Base-by-base conservation (phyloP, 1,140 invertebrate genomes). In the Aphelenchoides avenae region DNA sequence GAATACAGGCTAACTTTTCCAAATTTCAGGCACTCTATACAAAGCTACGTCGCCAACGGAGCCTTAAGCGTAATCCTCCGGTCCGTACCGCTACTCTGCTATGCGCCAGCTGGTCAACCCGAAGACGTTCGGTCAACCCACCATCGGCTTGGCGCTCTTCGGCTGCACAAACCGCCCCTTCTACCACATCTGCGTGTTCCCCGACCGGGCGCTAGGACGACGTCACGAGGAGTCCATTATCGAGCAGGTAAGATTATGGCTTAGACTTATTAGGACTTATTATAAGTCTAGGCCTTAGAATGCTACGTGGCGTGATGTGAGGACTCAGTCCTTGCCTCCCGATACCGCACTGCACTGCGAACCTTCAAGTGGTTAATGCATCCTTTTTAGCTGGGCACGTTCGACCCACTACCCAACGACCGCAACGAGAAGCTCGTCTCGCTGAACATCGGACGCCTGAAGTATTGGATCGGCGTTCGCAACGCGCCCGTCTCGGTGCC, bases 151-250 rank as follows among this genome's bases (percentile, higher is more conserved):
- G 34, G 84, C 85, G 15, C 80, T 84, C 43, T 84, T 87, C 73
- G 92, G 92, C 18, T 96, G 92, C 76, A 83, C 87, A 0, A 96
- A 96, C 77, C 82, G 92, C 65, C 91, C 91, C 0, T 95, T 96
- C 74, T 96, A 83, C 78, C 90, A 94, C 65, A 87, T 96, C 58
- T 86, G 90, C 68, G 87, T 94, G 48, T 86, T 86, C 69, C 83
- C 86, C 62, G 87, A 66, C 57, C 15, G 57, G 26, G 57, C 58
- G 11, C 50, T 75, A 11, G 75, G 73, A 15, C 61, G 75, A 2
- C 42, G 62, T 18, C 67, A 67, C 62, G 61, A 70, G 43, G 70
- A 66, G 26, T 69, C 61, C 42, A 71, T 77, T 36, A 57, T 75
- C 37, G 73, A 75, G 47, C 68, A 75, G 66, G 73, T 73, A n/a